A percentile compares a stretch with the other conserved stretches of the same genome.
These are phyloP conservation scores for Trachelus tabidus DNA, from an alignment of 2,888 invertebrate species.

Conservation along the genomic window DNA sequence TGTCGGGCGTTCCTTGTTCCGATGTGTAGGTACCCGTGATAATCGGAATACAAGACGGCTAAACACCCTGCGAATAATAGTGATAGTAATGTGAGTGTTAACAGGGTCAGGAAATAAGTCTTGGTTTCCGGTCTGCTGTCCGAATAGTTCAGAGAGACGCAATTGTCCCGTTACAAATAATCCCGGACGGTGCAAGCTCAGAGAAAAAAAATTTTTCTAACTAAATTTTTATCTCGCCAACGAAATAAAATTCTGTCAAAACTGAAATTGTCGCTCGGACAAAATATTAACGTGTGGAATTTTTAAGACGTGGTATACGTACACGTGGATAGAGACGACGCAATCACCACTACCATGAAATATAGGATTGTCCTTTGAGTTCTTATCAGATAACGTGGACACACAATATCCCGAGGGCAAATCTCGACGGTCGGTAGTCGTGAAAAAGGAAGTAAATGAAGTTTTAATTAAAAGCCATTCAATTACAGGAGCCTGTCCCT, in stretches of 20 bases:
- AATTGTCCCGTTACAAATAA: background rate
- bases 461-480: conserved; percentile 56
- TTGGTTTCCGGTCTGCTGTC: background rate
- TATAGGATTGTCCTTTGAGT: conserved; percentile 36
- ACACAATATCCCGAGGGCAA: conserved; percentile 25
- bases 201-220: too few relatives aligned
- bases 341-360: background rate
- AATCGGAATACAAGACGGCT: conserved; percentile 42
- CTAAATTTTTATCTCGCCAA: too few relatives aligned
- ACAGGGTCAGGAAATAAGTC: conserved; percentile 10
- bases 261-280: fast-evolving
- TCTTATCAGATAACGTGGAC: conserved; percentile 36
- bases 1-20: conserved; percentile 13
- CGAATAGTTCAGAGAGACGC: background rate
- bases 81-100: conserved; percentile 32
- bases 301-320: too few relatives aligned
- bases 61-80: conserved; percentile 42
- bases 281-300: too few relatives aligned
- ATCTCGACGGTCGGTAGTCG: conserved; percentile 12
- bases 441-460: conserved; percentile 38
- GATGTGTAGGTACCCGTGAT: conserved; percentile 37
- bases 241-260: too few relatives aligned
- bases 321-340: background rate
- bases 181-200: background rate
- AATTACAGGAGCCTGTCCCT: conserved; percentile 41